Conservation (phyloP, 2,113 vertebrate genomes). For the Leuciscus idus region DNA sequence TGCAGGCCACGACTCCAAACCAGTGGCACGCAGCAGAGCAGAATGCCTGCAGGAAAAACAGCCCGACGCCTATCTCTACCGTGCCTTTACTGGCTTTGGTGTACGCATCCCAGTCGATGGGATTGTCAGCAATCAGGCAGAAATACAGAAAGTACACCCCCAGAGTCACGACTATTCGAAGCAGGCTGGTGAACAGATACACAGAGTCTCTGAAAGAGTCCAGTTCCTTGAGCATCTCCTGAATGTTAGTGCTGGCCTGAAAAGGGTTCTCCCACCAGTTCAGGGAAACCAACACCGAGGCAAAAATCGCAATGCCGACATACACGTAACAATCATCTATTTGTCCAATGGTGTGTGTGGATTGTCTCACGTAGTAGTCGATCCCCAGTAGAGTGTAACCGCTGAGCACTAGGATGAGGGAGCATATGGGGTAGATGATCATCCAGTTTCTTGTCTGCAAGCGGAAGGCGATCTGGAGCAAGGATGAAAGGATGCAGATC, state of each 20-base stretch:
- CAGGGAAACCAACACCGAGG: conserved; percentile 72
- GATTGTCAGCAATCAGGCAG: conserved; percentile 34
- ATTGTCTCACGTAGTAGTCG: conserved; percentile 72
- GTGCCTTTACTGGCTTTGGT: conserved; percentile 42
- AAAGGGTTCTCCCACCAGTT: conserved; percentile 82
- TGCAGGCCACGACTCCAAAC: conserved; percentile 82
- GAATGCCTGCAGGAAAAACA: conserved; percentile 76
- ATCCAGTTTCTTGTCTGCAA: conserved; percentile 72
- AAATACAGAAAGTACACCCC: conserved; percentile 71
- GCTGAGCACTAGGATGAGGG: conserved; percentile 67
- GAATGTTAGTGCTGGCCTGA: conserved; percentile 70
- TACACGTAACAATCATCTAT: conserved; percentile 37
- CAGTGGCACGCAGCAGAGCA: conserved; percentile 79
- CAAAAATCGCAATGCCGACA: conserved; percentile 72
- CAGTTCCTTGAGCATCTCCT: conserved; percentile 68
- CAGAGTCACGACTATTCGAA: conserved; percentile 72
- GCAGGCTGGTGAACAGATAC: conserved; percentile 72
- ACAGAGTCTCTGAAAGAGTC: conserved; percentile 74
- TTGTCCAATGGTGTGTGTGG: conserved; percentile 58
- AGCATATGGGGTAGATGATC: conserved; percentile 77
- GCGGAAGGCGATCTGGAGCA: conserved; percentile 70
- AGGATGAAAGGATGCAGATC: conserved; percentile 73
- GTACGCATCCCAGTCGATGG: conserved; percentile 63
- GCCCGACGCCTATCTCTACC: conserved; percentile 64
- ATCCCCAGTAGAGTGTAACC: conserved; percentile 73